Percentiles rank a stretch among this genome's conserved stretches.
These are phyloP conservation scores for Hippopotamus amphibius DNA, from an alignment of 2,113 vertebrate species.

Conservation along the genomic window DNA sequence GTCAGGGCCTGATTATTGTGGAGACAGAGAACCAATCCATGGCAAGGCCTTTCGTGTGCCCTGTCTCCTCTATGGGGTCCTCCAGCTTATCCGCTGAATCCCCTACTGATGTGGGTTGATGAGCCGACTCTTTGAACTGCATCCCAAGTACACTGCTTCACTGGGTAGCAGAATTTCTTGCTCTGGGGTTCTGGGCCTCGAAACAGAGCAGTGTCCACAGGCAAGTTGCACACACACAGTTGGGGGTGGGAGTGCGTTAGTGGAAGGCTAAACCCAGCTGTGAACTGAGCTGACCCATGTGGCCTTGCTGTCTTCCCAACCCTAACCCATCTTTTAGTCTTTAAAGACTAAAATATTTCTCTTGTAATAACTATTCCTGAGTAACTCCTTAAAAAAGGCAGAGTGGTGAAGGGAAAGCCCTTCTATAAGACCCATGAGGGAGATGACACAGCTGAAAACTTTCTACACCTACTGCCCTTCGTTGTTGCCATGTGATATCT, in stretches of 20 bases:
- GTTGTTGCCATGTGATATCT: neutral
- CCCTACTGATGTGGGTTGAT: neutral
- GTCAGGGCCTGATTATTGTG: neutral
- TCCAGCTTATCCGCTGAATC: neutral
- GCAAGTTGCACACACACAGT: neutral
- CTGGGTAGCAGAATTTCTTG: neutral
- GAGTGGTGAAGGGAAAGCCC: neutral
- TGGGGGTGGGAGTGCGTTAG: neutral
- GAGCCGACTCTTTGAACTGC: neutral
- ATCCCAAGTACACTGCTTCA: neutral
- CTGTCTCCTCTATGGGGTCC: too few relatives aligned
- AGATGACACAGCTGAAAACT: neutral
- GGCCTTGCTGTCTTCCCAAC: neutral
- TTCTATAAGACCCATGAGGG: neutral
- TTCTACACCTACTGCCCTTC: neutral
- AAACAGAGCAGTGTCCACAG: neutral
- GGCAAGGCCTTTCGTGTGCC: neutral
- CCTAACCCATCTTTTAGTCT: neutral
- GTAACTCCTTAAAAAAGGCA: neutral
- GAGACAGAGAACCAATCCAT: neutral
- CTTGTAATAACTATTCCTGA: slow-evolving; percentile 16
- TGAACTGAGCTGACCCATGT: neutral
- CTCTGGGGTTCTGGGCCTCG: neutral
- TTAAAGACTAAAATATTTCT: neutral
- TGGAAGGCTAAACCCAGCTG: neutral